Evolutionary conservation across 30 jellyfish, hydroid and myxozoan species (phyloP).

Genomic region (Aurelia aurita): DNA sequence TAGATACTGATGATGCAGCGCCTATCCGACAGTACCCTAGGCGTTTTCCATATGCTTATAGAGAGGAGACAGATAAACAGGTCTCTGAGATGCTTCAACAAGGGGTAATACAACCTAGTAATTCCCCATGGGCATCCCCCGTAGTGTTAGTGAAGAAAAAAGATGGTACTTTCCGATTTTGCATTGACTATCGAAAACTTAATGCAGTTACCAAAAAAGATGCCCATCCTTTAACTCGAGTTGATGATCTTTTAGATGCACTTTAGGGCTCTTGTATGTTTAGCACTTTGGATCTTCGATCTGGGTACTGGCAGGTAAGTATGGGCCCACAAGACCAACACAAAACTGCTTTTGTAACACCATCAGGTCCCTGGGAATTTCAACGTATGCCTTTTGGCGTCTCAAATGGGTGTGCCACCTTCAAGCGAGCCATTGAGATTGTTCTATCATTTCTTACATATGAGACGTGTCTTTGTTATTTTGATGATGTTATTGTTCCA

Average conservation of each 20-base stretch:
- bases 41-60: slow-evolving; percentile 48
- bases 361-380: slow-evolving; percentile 55
- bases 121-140: slow-evolving; percentile 67
- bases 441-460: slow-evolving; percentile 54
- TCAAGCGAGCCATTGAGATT: slow-evolving; percentile 62
- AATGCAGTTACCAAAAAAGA: slow-evolving; percentile 57
- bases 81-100: slow-evolving; percentile 55
- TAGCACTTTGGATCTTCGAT: slow-evolving; percentile 55
- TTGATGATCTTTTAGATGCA: slow-evolving; percentile 57
- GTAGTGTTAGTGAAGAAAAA: slow-evolving; percentile 65
- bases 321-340: slow-evolving; percentile 53
- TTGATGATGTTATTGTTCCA: slow-evolving; percentile 61
- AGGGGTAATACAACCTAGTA: slow-evolving; percentile 58
- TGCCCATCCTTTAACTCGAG: slow-evolving; percentile 66
- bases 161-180: slow-evolving; percentile 63
- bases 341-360: slow-evolving; percentile 61
- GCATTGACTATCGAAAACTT: slow-evolving; percentile 54
- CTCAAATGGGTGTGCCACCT: slow-evolving; percentile 70
- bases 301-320: slow-evolving; percentile 63
- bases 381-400: slow-evolving; percentile 64
- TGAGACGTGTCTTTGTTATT: slow-evolving; percentile 60
- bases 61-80: slow-evolving; percentile 46
- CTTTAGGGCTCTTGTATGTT: slow-evolving; percentile 26
- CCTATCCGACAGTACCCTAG: slow-evolving; percentile 67
- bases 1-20: slow-evolving; percentile 55